phyloP scores from a whole-genome alignment of 2,113 vertebrate species.

The Triplophysa rosa region DNA sequence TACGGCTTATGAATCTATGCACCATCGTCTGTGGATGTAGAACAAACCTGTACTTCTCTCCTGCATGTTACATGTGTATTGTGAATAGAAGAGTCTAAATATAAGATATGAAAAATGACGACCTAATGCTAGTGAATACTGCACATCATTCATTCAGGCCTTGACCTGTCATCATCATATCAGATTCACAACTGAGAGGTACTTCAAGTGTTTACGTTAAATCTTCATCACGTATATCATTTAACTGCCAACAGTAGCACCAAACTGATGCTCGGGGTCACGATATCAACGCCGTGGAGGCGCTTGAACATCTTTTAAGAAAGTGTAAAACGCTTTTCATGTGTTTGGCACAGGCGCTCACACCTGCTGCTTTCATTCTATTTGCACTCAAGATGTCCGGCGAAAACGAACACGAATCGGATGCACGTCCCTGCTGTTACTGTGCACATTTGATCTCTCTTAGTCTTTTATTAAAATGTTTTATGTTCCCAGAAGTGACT shows the following conservation, averaged over 20 bases:
- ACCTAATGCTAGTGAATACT: slow-evolving; percentile 72
- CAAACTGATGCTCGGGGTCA: background rate
- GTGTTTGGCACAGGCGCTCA: background rate
- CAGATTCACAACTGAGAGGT: background rate
- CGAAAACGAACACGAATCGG: background rate
- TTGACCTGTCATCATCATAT: slow-evolving; percentile 2
- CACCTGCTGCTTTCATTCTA: slow-evolving; percentile 11
- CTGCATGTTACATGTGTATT: slow-evolving; percentile 69
- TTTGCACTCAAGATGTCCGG: slow-evolving; percentile 35
- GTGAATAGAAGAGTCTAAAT: slow-evolving; percentile 52
- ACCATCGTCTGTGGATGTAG: slow-evolving; percentile 59
- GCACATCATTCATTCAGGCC: slow-evolving; percentile 60
- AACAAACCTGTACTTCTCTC: slow-evolving; percentile 43
- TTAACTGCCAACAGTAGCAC: slow-evolving; percentile 9
- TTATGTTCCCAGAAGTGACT: no score
- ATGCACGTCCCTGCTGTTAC: background rate
- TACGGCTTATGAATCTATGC: slow-evolving; percentile 58
- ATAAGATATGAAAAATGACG: slow-evolving; percentile 57
- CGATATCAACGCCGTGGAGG: background rate
- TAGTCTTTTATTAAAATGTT: no score
- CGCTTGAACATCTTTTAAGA: background rate
- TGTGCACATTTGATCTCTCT: background rate
- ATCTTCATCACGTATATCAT: background rate
- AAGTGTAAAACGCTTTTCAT: background rate
- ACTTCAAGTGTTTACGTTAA: background rate